These are phyloP conservation scores for Parnassius smintheus DNA, from an alignment of 2,888 invertebrate species.

Conservation along the genomic window DNA sequence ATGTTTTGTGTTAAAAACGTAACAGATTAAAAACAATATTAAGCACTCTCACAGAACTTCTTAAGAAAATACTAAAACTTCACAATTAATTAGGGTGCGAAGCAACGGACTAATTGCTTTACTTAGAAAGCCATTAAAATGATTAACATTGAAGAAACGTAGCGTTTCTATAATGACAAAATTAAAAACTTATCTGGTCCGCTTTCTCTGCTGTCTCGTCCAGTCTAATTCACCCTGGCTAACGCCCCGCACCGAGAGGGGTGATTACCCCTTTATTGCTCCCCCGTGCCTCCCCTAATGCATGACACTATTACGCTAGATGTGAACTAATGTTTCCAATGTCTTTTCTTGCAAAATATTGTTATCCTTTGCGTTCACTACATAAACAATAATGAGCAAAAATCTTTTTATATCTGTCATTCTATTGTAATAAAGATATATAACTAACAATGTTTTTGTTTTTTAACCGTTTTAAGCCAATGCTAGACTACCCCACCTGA, in stretches of 20 bases:
- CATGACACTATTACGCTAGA: constrained; percentile 72
- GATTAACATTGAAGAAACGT: constrained; percentile 18
- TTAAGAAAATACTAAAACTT: background rate
- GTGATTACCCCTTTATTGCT: constrained; percentile 76
- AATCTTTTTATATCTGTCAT: too few relatives aligned
- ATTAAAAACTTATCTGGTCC: constrained; percentile 28
- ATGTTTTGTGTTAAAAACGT: too few relatives aligned
- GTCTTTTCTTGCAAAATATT: constrained; percentile 57
- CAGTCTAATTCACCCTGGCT: constrained; percentile 50
- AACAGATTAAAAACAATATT: background rate
- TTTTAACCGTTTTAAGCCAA: too few relatives aligned
- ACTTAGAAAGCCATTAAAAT: constrained; percentile 22
- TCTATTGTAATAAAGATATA: too few relatives aligned
- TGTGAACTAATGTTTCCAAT: constrained; percentile 60
- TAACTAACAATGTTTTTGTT: too few relatives aligned
- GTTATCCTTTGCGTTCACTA: constrained; percentile 30
- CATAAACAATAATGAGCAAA: constrained; percentile 8
- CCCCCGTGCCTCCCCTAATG: constrained; percentile 67
- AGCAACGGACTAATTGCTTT: constrained; percentile 12
- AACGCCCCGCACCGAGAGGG: constrained; percentile 44
- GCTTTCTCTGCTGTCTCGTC: constrained; percentile 38
- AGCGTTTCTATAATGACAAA: constrained; percentile 17
- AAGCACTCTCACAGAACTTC: constrained; percentile 2
- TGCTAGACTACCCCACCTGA: too few relatives aligned
- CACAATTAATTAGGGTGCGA: background rate